Evolutionary conservation across 1,140 invertebrate species (phyloP), one percentile per base, ranked within the genome.

Genomic region (Halictus rubicundus): DNA sequence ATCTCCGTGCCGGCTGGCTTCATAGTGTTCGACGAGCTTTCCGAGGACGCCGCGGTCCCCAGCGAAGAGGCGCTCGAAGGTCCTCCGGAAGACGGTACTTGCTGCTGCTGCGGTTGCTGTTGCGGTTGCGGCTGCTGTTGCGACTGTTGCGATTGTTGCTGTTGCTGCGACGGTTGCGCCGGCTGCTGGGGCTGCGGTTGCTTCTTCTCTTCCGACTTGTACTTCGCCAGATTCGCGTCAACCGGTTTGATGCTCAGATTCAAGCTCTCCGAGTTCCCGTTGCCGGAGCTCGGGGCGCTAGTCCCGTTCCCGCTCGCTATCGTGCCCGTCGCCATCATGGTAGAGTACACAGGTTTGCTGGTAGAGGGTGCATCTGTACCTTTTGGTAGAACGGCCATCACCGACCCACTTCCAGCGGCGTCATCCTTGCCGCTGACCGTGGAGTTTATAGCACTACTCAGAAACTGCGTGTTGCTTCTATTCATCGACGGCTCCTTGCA

Each of bases 241-340:
- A 88, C 77, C 3, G 84, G 84, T 76, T 93, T 93, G 1, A 89
- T 92, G 27, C 91, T 91, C 4, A 93, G 65, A 71, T 93, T 93
- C 19, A 93, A 77, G 23, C 91, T 92, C 57, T 93, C 92, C 1
- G 88, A 25, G 52, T 66, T 86, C 7, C 81, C 78, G 19, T 63
- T 77, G 21, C 54, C 49, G 7, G 70, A 73, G 21, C 54, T 81
- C 16, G 82, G 5, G 0, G 63, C 19, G 6, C 14, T 60, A 1
- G 64, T 49, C 0, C 70, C 61, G 46, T 74, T 83, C 1, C 49
- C 68, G 32, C 81, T 59, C 0, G 61, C 59, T 37, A 71, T 65
- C 1, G 81, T 66, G 14, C 68, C 71, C 1, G 76, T 81, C 10
- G 85, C 60, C 6, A 83, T 52, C 61, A 87, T 68, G 10, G 66